phyloP scores from a whole-genome alignment of 1,140 invertebrate species.

The Contarinia nasturtii region DNA sequence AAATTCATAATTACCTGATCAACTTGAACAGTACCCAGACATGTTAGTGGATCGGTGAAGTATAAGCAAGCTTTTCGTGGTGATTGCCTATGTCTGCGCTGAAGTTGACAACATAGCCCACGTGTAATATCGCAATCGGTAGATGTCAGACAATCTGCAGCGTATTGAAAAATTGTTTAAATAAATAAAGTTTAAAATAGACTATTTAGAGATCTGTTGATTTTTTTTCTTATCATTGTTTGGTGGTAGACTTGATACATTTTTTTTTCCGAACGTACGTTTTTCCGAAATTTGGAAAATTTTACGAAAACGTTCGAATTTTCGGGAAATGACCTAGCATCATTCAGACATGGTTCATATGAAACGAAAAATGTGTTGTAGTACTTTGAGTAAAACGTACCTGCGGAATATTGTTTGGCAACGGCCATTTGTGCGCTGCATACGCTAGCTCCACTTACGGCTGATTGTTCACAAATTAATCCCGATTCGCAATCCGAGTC shows the following conservation, averaged over 20 bases:
- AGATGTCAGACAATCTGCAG: slow-evolving; percentile 64
- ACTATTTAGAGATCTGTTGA: too few relatives aligned
- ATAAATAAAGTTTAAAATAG: too few relatives aligned
- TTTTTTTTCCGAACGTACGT: too few relatives aligned
- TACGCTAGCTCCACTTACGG: slow-evolving; percentile 40
- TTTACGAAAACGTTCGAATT: too few relatives aligned
- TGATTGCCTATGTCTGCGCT: slow-evolving; percentile 64
- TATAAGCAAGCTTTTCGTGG: slow-evolving; percentile 74
- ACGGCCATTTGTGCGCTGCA: slow-evolving; percentile 55
- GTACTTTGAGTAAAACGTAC: too few relatives aligned
- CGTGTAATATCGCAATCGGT: slow-evolving; percentile 66
- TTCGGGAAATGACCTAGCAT: too few relatives aligned
- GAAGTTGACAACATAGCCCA: slow-evolving; percentile 73
- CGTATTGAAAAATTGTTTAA: too few relatives aligned
- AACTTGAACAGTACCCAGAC: slow-evolving; percentile 64
- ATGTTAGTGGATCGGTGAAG: slow-evolving; percentile 75
- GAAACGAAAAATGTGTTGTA: too few relatives aligned
- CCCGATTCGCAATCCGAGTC: slow-evolving; percentile 59
- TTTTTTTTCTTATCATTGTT: too few relatives aligned
- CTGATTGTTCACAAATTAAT: slow-evolving; percentile 40
- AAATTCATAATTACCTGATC: slow-evolving; percentile 42
- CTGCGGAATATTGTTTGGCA: slow-evolving; percentile 60
- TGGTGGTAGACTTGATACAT: too few relatives aligned
- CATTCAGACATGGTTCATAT: too few relatives aligned
- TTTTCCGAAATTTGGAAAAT: too few relatives aligned